Evolutionary conservation across 2,113 vertebrate species (phyloP).

Genomic region (Petromus typicus): DNA sequence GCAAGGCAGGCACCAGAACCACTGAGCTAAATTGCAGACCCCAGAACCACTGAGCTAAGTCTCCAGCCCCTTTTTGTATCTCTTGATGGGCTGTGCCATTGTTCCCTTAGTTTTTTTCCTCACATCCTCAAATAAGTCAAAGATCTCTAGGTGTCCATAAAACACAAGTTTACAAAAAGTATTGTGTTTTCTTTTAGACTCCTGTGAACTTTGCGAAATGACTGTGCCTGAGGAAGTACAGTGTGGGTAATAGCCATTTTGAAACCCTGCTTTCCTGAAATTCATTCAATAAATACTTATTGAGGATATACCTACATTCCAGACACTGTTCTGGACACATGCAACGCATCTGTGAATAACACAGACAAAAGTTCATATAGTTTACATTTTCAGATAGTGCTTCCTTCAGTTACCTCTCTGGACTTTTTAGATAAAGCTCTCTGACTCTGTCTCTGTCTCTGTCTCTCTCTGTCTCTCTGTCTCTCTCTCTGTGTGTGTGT

Average conservation of each 20-base stretch:
- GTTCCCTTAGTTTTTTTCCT: neutral
- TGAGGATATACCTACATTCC: neutral
- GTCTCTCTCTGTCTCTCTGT: neutral
- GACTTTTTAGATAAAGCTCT: neutral
- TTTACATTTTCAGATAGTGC: neutral
- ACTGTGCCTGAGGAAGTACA: neutral
- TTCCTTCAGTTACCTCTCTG: neutral
- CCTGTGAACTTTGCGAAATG: neutral
- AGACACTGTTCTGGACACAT: neutral
- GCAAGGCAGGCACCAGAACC: too few species aligned
- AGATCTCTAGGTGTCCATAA: neutral
- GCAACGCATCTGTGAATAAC: neutral
- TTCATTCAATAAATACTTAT: neutral
- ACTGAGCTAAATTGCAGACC: too few species aligned
- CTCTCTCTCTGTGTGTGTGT: neutral
- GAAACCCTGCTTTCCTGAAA: slow-evolving; percentile 21
- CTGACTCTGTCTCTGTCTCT: neutral
- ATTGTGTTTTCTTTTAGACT: neutral
- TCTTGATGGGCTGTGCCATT: neutral
- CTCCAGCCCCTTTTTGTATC: neutral
- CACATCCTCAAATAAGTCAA: neutral
- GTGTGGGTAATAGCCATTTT: neutral
- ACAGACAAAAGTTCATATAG: neutral
- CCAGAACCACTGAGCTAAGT: too few species aligned
- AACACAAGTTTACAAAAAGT: neutral